Evolutionary conservation across 2,888 invertebrate genomes (phyloP).

Genomic region (Dasysyrphus tricinctus): DNA sequence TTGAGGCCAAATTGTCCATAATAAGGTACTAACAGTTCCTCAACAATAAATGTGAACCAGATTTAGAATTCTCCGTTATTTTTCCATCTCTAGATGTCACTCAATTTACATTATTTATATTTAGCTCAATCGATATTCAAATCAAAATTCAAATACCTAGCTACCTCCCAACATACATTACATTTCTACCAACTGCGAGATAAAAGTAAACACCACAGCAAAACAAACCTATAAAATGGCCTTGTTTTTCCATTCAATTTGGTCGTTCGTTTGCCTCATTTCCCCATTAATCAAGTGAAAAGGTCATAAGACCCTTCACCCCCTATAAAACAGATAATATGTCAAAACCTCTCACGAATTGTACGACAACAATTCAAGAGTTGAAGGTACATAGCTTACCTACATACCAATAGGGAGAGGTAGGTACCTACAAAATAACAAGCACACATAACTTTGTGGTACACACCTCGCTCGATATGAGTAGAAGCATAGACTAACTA

Average conservation of each 20-base stretch:
- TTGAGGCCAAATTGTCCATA: no score
- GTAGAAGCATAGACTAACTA: no score
- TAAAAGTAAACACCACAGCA: neutral
- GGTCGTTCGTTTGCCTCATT: slow-evolving; percentile 45
- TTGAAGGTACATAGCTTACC: neutral
- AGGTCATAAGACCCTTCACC: slow-evolving; percentile 55
- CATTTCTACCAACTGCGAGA: no score
- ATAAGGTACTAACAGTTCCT: no score
- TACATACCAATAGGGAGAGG: neutral
- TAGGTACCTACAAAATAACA: neutral
- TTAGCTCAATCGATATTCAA: no score
- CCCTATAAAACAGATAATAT: neutral
- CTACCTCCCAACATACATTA: no score
- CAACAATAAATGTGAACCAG: no score
- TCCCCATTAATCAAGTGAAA: slow-evolving; percentile 65
- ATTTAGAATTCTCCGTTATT: no score
- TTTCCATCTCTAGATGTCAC: no score
- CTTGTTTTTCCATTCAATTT: slow-evolving; percentile 51
- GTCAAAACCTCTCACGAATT: slow-evolving; percentile 31
- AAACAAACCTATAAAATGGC: neutral
- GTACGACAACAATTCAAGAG: slow-evolving; percentile 6
- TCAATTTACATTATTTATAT: no score
- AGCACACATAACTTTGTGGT: slow-evolving; percentile 18
- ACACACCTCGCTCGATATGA: slow-evolving; percentile 2
- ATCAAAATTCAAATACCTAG: no score